Conservation (phyloP, 1,140 invertebrate species). For the Drosophila aff. region DNA sequence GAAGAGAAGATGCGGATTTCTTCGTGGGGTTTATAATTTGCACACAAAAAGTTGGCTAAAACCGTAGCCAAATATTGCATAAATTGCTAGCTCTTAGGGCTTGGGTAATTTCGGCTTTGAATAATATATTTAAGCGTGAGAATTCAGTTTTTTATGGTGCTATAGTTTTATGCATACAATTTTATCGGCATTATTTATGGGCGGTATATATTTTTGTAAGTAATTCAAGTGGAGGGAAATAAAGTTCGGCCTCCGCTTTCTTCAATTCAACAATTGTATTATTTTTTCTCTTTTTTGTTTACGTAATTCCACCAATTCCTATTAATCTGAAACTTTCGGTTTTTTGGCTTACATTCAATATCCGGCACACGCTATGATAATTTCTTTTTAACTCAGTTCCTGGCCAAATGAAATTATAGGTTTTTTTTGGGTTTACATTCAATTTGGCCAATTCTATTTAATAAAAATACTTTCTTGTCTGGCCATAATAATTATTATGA, state of each 20-base stretch:
- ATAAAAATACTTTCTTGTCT: slow-evolving; percentile 36
- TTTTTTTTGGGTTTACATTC: slow-evolving; percentile 12
- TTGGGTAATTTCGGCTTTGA: slow-evolving; percentile 72
- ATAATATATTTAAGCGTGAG: slow-evolving; percentile 73
- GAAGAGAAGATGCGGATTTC: slow-evolving; percentile 30
- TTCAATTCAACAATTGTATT: slow-evolving; percentile 39
- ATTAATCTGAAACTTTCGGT: slow-evolving; percentile 38
- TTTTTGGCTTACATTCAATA: slow-evolving; percentile 35
- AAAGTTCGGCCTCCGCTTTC: slow-evolving; percentile 40
- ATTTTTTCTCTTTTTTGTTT: slow-evolving; percentile 3
- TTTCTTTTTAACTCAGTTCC: slow-evolving; percentile 23
- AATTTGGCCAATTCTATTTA: slow-evolving; percentile 39
- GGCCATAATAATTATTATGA: slow-evolving; percentile 58
- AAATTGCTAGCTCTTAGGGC: slow-evolving; percentile 34
- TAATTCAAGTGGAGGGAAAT: slow-evolving; percentile 10
- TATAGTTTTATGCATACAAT: slow-evolving; percentile 48
- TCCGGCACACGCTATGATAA: slow-evolving; percentile 35
- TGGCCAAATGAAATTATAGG: slow-evolving; percentile 18
- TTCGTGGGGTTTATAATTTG: slow-evolving; percentile 42
- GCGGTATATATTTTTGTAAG: slow-evolving; percentile 25
- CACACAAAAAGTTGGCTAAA: slow-evolving; percentile 60
- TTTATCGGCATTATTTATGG: slow-evolving; percentile 35
- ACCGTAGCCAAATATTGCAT: slow-evolving; percentile 50
- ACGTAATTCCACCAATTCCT: slow-evolving; percentile 18
- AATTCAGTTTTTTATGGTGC: slow-evolving; percentile 38